Percentiles rank a stretch among this genome's conserved stretches.
Evolutionary conservation across 2,113 vertebrate species (phyloP).

Genomic region (Lycocorax pyrrhopterus): DNA sequence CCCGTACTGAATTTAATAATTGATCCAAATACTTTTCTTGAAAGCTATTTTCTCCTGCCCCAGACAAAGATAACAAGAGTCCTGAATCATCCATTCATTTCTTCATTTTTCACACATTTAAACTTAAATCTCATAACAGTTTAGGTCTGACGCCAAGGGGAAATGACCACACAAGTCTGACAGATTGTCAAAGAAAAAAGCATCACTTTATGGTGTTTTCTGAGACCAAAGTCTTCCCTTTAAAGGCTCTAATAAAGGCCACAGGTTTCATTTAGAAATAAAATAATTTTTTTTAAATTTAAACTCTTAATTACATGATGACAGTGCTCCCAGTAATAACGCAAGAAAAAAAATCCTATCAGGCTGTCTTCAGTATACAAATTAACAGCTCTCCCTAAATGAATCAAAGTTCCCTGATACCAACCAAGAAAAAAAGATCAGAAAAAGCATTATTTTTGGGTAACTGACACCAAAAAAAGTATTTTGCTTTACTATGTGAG

Average conservation of each 20-base stretch:
- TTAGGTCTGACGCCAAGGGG: not conserved
- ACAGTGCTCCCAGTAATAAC: not conserved
- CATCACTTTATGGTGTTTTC: not conserved
- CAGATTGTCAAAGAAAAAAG: not conserved
- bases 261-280: not conserved
- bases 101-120: conserved; percentile 51
- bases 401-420: not conserved
- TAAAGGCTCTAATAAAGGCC: not conserved
- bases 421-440: not conserved
- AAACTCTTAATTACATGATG: not conserved
- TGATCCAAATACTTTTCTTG: not conserved
- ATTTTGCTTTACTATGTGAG: not conserved
- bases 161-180: not conserved
- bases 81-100: conserved; percentile 26
- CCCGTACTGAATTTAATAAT: conserved; percentile 46
- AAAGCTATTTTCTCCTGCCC: conserved; percentile 19
- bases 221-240: not conserved
- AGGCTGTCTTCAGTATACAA: not conserved
- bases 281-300: not conserved
- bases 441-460: not conserved
- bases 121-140: conserved; percentile 1
- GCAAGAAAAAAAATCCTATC: not conserved
- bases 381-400: not conserved
- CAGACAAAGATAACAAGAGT: not conserved
- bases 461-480: not conserved